Percentiles rank a stretch among this genome's conserved stretches.
Conservation (phyloP, 1,140 invertebrate species). For the Lethocerus indicus region DNA sequence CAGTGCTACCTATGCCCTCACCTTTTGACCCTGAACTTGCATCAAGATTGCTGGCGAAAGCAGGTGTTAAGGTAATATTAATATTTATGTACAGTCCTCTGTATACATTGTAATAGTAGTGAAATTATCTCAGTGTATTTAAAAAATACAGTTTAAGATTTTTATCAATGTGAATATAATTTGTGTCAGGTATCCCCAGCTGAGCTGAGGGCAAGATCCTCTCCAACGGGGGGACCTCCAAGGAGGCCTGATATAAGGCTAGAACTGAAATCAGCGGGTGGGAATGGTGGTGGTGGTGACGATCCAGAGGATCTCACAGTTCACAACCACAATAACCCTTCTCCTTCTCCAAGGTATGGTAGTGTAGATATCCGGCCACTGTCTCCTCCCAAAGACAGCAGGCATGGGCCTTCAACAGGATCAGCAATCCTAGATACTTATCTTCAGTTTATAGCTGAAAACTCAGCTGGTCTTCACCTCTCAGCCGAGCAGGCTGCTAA, state of each 20-base stretch:
- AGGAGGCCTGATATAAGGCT: conserved; percentile 45
- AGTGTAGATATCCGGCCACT: conserved; percentile 16
- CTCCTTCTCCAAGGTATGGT: conserved; percentile 10
- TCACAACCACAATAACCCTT: conserved; percentile 11
- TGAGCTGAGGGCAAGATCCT: conserved; percentile 59
- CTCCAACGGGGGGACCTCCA: conserved; percentile 62
- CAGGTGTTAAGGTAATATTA: conserved; percentile 54
- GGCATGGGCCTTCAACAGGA: conserved; percentile 30
- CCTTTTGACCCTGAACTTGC: conserved; percentile 78
- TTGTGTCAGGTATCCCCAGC: conserved; percentile 39
- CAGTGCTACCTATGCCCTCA: conserved; percentile 76
- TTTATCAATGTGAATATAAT: background rate
- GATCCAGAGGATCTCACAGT: conserved; percentile 66
- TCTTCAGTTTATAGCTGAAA: conserved; percentile 68
- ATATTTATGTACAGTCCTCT: background rate
- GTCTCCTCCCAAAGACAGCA: conserved; percentile 13
- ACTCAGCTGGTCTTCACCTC: conserved; percentile 35
- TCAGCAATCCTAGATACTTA: conserved; percentile 69
- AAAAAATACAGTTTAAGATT: background rate
- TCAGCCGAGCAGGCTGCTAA: conserved; percentile 19
- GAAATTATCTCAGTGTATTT: background rate
- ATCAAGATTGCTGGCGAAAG: conserved; percentile 58
- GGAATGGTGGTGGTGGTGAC: too few relatives aligned
- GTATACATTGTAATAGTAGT: background rate
- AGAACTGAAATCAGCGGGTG: conserved; percentile 40